These are phyloP conservation scores for Microdon myrmicae DNA, from an alignment of 2,888 invertebrate species.

Conservation along the genomic window DNA sequence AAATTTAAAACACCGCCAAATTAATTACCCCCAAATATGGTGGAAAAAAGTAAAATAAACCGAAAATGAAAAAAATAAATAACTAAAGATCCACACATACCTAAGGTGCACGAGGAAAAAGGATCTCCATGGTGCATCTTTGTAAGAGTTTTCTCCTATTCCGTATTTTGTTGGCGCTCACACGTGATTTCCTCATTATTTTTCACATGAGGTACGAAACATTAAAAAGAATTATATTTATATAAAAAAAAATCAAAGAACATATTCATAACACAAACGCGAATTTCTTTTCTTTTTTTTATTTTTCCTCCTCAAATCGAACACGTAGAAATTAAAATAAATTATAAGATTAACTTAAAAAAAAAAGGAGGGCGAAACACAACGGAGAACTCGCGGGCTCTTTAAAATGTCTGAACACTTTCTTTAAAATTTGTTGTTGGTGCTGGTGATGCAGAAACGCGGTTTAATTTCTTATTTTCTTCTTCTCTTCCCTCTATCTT, in stretches of 20 bases:
- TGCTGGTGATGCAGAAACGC: slow-evolving; percentile 35
- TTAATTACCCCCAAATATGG: background rate
- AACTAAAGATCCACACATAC: slow-evolving; percentile 29
- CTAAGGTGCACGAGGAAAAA: slow-evolving; percentile 39
- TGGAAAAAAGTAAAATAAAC: background rate
- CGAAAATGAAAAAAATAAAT: background rate
- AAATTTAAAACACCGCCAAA: background rate
- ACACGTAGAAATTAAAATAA: slow-evolving; percentile 16
- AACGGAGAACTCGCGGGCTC: slow-evolving; percentile 32
- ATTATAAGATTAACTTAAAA: too few species aligned
- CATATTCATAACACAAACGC: slow-evolving; percentile 8
- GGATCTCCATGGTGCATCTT: slow-evolving; percentile 29
- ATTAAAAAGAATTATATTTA: slow-evolving; percentile 6
- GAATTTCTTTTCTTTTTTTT: slow-evolving; percentile 6
- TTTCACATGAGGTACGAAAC: slow-evolving; percentile 6
- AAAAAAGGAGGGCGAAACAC: slow-evolving; percentile 13
- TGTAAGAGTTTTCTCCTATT: slow-evolving; percentile 46
- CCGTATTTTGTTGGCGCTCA: slow-evolving; percentile 37
- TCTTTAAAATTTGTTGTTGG: slow-evolving; percentile 45
- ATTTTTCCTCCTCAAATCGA: slow-evolving; percentile 7
- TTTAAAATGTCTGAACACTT: slow-evolving; percentile 34
- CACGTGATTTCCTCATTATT: slow-evolving; percentile 36
- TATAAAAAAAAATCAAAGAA: slow-evolving; percentile 6
- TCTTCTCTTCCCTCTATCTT: slow-evolving; percentile 38
- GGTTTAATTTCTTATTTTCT: slow-evolving; percentile 27